Evolutionary conservation across 2,113 vertebrate genomes (phyloP), one percentile per base, ranked within the genome.

Genomic region (Petromus typicus): DNA sequence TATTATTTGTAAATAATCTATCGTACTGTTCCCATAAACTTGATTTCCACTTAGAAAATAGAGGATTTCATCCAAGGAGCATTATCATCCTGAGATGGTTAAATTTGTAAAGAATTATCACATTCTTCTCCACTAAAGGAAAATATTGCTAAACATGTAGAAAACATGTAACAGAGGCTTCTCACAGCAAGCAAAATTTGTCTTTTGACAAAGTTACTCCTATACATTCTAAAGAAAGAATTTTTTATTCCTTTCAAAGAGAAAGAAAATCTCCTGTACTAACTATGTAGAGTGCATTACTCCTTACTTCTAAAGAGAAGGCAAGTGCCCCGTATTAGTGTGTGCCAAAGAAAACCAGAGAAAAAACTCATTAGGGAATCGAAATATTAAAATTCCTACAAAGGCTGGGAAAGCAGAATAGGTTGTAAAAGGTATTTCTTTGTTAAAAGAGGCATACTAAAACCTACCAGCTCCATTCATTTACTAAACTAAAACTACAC

Each of bases 131-230:
- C 84, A 76, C 40, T 75, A 89, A 89, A 91, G 92, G 76, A 43
- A 90, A 97, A 91, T 13, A 54, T 40, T 89, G 13, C 40, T 89
- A 82, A 92, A 59, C 89, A 54, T 32, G 2, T 86, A 79, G n/a
- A 89, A 91, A 95, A 89, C 14, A 27, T 43, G 40, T 22, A 64
- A 90, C 0, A 1, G 40, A 43, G 37, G 67, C 37, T 76, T 88
- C 43, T 51, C 57, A 76, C 25, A 89, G 56, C 43, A 71, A 92
- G 17, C 51, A 67, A 95, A 94, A 89, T 18, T 75, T 94, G 75
- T 87, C 80, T 94, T 83, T 79, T 37, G 93, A 83, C 48, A 66
- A 96, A 92, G 10, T 93, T 83, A 89, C 56, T 88, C 96, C 86
- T 69, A 91, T 51, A 76, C 30, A 76, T 86, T 88, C 89, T 75